A percentile compares a stretch with the other conserved stretches of the same genome.
phyloP scores from a whole-genome alignment of 1,140 invertebrate genomes.

The Sipha flava region DNA sequence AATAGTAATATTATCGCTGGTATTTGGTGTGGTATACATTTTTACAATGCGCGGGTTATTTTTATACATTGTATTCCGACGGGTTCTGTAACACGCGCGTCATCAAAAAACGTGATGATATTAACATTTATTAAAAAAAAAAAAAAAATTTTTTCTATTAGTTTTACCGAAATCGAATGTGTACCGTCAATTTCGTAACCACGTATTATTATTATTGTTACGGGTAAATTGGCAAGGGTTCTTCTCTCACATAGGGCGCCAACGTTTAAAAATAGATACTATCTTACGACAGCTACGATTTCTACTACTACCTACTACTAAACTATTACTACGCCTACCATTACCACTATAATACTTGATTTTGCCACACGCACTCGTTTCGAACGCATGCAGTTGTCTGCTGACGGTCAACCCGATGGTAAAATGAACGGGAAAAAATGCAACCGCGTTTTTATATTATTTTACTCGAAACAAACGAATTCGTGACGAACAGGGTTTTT shows the following conservation, averaged over 20 bases:
- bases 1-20: background rate
- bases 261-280: slow-evolving; percentile 13
- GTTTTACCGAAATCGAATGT: background rate
- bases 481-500: background rate
- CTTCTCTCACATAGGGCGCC: background rate
- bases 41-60: background rate
- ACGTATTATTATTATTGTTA: background rate
- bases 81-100: background rate
- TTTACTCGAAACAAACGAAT: no score
- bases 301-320: no score
- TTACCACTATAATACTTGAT: background rate
- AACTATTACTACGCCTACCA: no score
- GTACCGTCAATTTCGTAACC: background rate
- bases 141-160: background rate
- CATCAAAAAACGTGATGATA: no score
- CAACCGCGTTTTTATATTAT: background rate
- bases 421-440: no score
- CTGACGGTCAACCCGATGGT: no score
- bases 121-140: no score
- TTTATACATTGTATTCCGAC: background rate
- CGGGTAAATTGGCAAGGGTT: slow-evolving; percentile 16
- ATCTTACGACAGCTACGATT: background rate
- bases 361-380: background rate
- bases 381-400: background rate
- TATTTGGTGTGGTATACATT: background rate